Evolutionary conservation across 2,888 invertebrate genomes (phyloP), one percentile per base, ranked within the genome.

Genomic region (Troides oblongomaculatus): DNA sequence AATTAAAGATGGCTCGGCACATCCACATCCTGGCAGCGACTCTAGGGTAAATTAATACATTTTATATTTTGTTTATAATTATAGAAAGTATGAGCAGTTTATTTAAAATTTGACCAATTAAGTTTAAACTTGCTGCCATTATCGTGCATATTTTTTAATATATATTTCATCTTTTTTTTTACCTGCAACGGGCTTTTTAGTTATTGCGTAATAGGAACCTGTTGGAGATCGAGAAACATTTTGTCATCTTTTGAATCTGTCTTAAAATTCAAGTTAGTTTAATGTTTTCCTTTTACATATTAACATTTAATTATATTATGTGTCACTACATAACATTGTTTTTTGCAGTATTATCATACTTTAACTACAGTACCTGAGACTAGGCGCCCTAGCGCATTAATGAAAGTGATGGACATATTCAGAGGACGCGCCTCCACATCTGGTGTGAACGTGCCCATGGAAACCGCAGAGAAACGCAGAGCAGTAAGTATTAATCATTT

Each of bases 391-490:
- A 96, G 96, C 78, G 97, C 97, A 3, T 97, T 98, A 93, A 96
- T 97, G 74, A 97, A 97, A 93, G 97, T 98, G 64, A 97, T 97
- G 95, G 97, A 98, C 86, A 96, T 97, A 83, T 97, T 98, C 88
- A 94, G 97, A 71, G 95, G 92, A 0, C 82, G 90, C 6, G 83
- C 86, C 0, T 87, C 88, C 0, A 72, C 82, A 4, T 85, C 89
- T 0, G 84, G 79, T 1, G 86, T 84, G 69, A 70, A 71, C 3
- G 2, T 69, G 39, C 76, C 81, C 14, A 3, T 73, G 46, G 90
- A 89, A 21, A 76, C 72, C 64, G 76, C 87, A 23, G 90, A 88
- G 1, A 84, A 75, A 68, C 79, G 89, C 61, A 87, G 84, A 80
- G 80, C 86, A 79, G 91, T 91, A 72, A 85, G 90, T 86, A 12